Conservation (phyloP, 64 coral and sea anemone genomes). For the Stylophora pistillata region DNA sequence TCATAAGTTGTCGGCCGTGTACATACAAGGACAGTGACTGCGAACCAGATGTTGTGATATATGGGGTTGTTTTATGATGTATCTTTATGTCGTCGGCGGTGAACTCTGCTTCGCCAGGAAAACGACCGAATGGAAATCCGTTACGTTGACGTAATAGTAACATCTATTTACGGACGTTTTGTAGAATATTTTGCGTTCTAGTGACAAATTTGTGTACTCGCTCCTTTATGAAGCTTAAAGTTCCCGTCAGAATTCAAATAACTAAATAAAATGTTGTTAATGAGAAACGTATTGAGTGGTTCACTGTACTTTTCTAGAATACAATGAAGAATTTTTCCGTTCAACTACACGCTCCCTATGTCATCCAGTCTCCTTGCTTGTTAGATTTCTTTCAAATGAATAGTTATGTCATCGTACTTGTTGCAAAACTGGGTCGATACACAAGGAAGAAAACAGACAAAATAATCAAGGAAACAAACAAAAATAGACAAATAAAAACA, state of each 20-base stretch:
- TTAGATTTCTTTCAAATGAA: no score
- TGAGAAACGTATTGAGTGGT: background rate
- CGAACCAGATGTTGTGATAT: conserved; percentile 13
- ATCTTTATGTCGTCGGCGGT: conserved; percentile 23
- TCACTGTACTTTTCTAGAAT: background rate
- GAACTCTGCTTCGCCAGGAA: conserved; percentile 32
- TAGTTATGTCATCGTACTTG: no score
- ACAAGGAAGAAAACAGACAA: no score
- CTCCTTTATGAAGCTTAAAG: conserved; percentile 8
- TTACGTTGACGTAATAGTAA: conserved; percentile 34
- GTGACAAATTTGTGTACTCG: conserved; percentile 37
- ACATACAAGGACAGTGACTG: conserved; percentile 12
- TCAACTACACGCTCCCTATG: no score
- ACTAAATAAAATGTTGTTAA: conserved; percentile 43
- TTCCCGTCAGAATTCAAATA: conserved; percentile 34
- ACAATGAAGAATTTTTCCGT: background rate
- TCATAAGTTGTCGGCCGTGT: conserved; percentile 39
- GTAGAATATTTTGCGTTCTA: conserved; percentile 58
- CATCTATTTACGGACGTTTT: conserved; percentile 52
- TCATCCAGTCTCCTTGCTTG: no score
- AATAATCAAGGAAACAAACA: background rate
- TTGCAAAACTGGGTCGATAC: no score
- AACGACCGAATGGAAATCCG: conserved; percentile 25
- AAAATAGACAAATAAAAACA: background rate
- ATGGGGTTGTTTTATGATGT: conserved; percentile 35